A percentile compares a stretch with the other conserved stretches of the same genome.
Conservation (phyloP, 2,113 vertebrate species). For the Mionectes macconnelli region DNA sequence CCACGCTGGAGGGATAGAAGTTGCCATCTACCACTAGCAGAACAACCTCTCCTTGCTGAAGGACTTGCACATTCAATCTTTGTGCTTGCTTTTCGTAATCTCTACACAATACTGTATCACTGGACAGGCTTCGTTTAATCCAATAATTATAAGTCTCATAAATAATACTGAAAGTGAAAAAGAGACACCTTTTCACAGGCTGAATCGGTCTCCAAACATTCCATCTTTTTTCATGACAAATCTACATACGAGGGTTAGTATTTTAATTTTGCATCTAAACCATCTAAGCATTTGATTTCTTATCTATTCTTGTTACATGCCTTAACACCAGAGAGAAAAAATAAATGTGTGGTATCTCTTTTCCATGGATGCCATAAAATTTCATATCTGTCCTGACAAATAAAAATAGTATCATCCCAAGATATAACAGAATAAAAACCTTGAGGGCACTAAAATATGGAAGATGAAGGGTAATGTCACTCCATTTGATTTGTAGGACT, state of each 20-base stretch:
- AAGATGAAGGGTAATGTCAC: background rate
- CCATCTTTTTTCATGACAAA: background rate
- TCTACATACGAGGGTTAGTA: background rate
- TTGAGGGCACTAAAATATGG: background rate
- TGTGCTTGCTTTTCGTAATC: background rate
- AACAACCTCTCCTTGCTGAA: background rate
- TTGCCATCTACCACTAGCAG: background rate
- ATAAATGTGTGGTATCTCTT: background rate
- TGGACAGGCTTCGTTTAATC: background rate
- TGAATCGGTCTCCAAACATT: background rate
- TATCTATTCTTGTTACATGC: background rate
- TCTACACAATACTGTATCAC: background rate
- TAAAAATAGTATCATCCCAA: background rate
- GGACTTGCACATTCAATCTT: background rate
- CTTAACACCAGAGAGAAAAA: background rate
- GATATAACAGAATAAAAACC: conserved; percentile 3
- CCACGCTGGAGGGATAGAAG: background rate
- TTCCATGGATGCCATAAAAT: background rate
- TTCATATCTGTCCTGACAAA: background rate
- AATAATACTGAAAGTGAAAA: background rate
- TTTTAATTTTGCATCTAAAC: background rate
- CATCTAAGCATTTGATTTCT: background rate
- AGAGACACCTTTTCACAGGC: background rate
- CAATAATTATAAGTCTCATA: background rate
- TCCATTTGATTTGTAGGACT: background rate